A percentile compares a stretch with the other conserved stretches of the same genome.
Conservation (phyloP, 2,797 vertebrate genomes). For the Danio albolineatus region DNA sequence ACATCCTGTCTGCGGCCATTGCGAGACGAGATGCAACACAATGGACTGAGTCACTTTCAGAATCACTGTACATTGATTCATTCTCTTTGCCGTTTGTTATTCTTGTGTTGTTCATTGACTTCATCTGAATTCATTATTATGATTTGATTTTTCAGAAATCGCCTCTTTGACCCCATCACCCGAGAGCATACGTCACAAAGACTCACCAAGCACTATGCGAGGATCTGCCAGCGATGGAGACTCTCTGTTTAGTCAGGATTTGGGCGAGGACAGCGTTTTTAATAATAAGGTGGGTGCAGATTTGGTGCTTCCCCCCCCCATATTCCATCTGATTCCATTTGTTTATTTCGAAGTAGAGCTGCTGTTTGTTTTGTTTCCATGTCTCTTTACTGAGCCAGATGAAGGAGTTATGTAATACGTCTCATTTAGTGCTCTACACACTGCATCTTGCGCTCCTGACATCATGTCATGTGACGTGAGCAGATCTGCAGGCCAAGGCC, state of each 20-base stretch:
- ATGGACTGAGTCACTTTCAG: background rate
- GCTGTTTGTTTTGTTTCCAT: slow-evolving; percentile 34
- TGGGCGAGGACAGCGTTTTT: slow-evolving; percentile 69
- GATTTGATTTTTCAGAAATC: slow-evolving; percentile 20
- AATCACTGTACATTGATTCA: background rate
- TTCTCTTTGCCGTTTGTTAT: background rate
- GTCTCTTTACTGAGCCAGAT: background rate
- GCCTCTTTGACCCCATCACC: slow-evolving; percentile 14
- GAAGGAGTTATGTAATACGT: slow-evolving; percentile 29
- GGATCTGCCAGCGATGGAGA: slow-evolving; percentile 65
- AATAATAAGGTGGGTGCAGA: slow-evolving; percentile 47
- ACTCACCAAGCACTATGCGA: slow-evolving; percentile 43
- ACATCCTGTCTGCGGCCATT: slow-evolving; percentile 64
- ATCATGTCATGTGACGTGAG: slow-evolving; percentile 27
- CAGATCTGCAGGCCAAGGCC: background rate
- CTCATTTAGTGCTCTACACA: slow-evolving; percentile 13
- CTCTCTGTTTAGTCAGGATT: slow-evolving; percentile 75
- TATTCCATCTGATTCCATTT: slow-evolving; percentile 1
- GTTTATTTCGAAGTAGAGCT: slow-evolving; percentile 2
- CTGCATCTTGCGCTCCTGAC: slow-evolving; percentile 9
- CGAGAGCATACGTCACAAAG: slow-evolving; percentile 7
- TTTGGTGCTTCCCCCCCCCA: background rate
- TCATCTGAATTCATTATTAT: background rate
- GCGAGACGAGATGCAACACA: slow-evolving; percentile 56
- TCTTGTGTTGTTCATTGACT: background rate